Evolutionary conservation across 2,113 vertebrate species (phyloP).

Genomic region (Mus spicilegus): DNA sequence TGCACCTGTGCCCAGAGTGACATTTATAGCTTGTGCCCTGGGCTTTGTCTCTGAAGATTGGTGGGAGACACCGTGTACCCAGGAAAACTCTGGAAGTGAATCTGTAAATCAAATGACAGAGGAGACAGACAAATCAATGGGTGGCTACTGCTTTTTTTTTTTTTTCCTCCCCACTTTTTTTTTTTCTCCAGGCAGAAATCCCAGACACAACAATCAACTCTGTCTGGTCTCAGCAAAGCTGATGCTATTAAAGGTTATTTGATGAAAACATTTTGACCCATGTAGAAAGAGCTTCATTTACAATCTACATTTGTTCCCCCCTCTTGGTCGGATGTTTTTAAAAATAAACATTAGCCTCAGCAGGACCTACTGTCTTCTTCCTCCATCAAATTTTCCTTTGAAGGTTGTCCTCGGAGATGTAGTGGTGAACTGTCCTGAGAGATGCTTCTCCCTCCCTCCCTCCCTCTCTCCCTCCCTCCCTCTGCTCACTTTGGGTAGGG

Average conservation of each 20-base stretch:
- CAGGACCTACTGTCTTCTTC: background rate
- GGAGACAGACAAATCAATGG: conserved; percentile 79
- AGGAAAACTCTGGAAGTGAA: conserved; percentile 73
- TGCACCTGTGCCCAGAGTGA: conserved; percentile 48
- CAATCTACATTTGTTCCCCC: conserved; percentile 20
- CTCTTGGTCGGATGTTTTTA: conserved; percentile 13
- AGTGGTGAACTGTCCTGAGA: too few species aligned
- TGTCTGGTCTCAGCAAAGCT: conserved; percentile 72
- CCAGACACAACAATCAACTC: conserved; percentile 83
- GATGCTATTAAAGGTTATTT: conserved; percentile 74
- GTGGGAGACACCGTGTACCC: conserved; percentile 57
- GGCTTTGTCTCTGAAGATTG: conserved; percentile 58
- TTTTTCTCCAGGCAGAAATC: conserved; percentile 79
- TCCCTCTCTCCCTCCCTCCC: background rate
- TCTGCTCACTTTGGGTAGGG: background rate
- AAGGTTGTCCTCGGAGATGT: background rate
- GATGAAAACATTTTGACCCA: conserved; percentile 63
- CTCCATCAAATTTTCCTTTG: background rate
- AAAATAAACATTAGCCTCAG: background rate
- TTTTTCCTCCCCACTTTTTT: conserved; percentile 57
- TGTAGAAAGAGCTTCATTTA: background rate
- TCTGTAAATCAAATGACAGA: conserved; percentile 81
- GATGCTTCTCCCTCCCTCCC: background rate
- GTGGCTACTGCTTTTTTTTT: conserved; percentile 69
- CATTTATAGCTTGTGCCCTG: conserved; percentile 51